Percentiles rank a stretch among this genome's conserved stretches.
These are phyloP conservation scores for Leuctra nigra DNA, from an alignment of 2,888 invertebrate species.

Conservation along the genomic window DNA sequence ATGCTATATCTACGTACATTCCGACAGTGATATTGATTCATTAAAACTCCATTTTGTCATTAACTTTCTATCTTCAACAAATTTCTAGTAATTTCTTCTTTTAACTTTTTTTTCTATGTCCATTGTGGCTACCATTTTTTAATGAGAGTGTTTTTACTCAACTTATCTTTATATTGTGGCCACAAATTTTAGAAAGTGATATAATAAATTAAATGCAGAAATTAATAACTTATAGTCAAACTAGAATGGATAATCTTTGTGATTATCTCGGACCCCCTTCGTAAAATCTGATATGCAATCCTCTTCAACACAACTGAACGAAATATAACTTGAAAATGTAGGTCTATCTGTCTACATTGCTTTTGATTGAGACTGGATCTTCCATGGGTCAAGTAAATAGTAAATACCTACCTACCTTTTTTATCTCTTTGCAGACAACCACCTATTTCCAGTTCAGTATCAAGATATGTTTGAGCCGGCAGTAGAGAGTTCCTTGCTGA, in stretches of 20 bases:
- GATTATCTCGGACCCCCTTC: background rate
- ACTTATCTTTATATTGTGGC: background rate
- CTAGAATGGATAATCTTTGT: background rate
- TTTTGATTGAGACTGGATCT: background rate
- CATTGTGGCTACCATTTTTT: too few relatives aligned
- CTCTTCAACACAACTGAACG: background rate
- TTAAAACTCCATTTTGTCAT: too few relatives aligned
- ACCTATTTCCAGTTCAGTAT: constrained; percentile 53
- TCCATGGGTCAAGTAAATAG: background rate
- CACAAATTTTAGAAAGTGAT: background rate
- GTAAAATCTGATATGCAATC: background rate
- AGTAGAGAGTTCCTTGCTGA: constrained; percentile 62
- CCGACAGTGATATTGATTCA: too few relatives aligned
- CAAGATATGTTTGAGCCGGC: constrained; percentile 74
- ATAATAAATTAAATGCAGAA: background rate
- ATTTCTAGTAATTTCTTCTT: too few relatives aligned
- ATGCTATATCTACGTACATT: too few relatives aligned
- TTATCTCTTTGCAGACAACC: constrained; percentile 35
- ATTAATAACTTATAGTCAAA: too few relatives aligned
- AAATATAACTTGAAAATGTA: background rate
- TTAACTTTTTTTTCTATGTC: too few relatives aligned
- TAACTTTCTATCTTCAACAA: too few relatives aligned
- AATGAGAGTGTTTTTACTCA: too few relatives aligned
- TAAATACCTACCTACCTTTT: background rate
- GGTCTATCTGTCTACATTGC: background rate